Evolutionary conservation across 2,113 vertebrate genomes (phyloP), one percentile per base, ranked within the genome.

Genomic region (Cichladusa arquata): DNA sequence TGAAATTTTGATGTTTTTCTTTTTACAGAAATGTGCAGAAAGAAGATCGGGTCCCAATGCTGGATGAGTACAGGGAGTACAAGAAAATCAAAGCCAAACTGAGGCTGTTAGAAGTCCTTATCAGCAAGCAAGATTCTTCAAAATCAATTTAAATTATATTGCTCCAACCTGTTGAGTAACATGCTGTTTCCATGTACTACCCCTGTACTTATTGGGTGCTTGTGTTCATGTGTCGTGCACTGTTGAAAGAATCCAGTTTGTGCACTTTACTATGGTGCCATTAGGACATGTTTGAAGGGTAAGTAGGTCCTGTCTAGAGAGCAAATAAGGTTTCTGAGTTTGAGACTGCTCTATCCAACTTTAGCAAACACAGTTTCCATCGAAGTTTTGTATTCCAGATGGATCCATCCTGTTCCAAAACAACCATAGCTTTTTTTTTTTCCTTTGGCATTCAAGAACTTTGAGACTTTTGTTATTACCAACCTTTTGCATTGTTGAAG

Each of bases 91-190:
- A 99, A 98, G 99, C 99, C 97, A 99, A 99, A 72, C 98, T 99
- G 45, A 98, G 99, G 92, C 99, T 99, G 92, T 97, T 99, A 94
- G 99, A 99, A 97, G 99, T 99, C 93, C 99, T 99, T 91, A 99
- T 99, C 98, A 99, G 98, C 98, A 99, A 99, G 97, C 99, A 99
- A 95, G 99, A 99, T 97, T 99, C 99, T 97, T 99, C 99, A 98
- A 99, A 99, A 96, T 99, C 99, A 72, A 99, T 99, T 97, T 99
- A 98, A 97, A 95, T 74, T 82, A 5, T 67, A 24, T 88, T 97
- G 81, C 95, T 97, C 95, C 95, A 90, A 94, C 90, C 61, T 92
- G 81, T 74, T 95, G 97, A 97, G 61, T 97, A 91, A 89, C 82
- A 70, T 88, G 97, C 86, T 97, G 92, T 96, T 96, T 95, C 95